A percentile compares a stretch with the other conserved stretches of the same genome.
These are phyloP conservation scores for Parthenolecanium corni DNA, from an alignment of 2,888 invertebrate genomes.

Conservation along the genomic window DNA sequence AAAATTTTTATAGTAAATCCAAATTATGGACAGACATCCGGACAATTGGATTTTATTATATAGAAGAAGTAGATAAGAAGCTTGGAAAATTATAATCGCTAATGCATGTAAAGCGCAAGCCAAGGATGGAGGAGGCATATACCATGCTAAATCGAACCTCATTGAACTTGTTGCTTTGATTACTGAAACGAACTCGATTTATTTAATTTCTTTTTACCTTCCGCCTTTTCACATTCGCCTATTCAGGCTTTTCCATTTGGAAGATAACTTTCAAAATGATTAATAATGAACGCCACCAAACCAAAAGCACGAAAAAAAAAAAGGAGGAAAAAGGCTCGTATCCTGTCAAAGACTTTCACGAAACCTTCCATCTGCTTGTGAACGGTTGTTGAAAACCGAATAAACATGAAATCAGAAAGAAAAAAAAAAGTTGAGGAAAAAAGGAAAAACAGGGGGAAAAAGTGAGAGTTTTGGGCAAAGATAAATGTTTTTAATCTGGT, in stretches of 20 bases:
- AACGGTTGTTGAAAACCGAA: slow-evolving; percentile 18
- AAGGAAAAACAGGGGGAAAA: not conserved
- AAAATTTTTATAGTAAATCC: too few relatives aligned
- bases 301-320: not conserved
- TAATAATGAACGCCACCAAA: slow-evolving; percentile 11
- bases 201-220: slow-evolving; percentile 6
- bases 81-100: too few relatives aligned
- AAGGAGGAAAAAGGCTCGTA: not conserved
- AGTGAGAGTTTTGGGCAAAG: slow-evolving; percentile 1
- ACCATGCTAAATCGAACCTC: too few relatives aligned
- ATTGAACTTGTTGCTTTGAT: too few relatives aligned
- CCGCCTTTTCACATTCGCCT: not conserved
- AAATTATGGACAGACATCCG: too few relatives aligned
- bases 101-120: too few relatives aligned
- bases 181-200: too few relatives aligned
- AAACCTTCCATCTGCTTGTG: slow-evolving; percentile 17
- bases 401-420: slow-evolving; percentile 17
- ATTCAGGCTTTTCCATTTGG: slow-evolving; percentile 20
- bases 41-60: too few relatives aligned
- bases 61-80: too few relatives aligned
- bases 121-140: too few relatives aligned
- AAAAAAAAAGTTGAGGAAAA: not conserved
- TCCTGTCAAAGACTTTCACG: slow-evolving; percentile 17
- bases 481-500: slow-evolving; percentile 29
- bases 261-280: slow-evolving; percentile 29